Conservation (phyloP, 2,888 invertebrate species). For the Cheilosia vernalis region DNA sequence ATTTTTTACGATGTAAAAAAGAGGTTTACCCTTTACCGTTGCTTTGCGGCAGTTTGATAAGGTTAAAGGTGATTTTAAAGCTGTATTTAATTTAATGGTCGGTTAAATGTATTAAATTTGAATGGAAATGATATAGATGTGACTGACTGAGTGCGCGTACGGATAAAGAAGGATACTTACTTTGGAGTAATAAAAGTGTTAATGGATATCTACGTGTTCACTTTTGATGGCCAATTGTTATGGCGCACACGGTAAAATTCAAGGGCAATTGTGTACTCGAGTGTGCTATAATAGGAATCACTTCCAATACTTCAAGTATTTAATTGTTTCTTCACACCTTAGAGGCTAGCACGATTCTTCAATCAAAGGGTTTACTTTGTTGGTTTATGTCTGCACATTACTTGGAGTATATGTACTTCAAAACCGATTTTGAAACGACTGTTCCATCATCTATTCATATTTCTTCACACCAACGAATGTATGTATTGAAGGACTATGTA, state of each 20-base stretch:
- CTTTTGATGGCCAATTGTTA: background rate
- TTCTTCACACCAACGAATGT: too few relatives aligned
- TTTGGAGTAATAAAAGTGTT: constrained; percentile 21
- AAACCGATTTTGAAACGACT: too few relatives aligned
- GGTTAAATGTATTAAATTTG: constrained; percentile 65
- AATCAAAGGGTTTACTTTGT: background rate
- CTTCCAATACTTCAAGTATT: background rate
- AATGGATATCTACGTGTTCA: constrained; percentile 6
- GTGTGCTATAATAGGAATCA: background rate
- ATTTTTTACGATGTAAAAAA: constrained; percentile 48
- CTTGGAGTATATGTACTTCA: too few relatives aligned
- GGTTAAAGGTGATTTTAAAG: constrained; percentile 67
- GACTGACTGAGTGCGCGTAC: constrained; percentile 10
- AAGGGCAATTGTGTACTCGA: background rate
- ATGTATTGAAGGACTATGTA: too few relatives aligned
- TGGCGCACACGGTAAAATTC: background rate
- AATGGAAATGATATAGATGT: constrained; percentile 23
- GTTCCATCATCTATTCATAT: too few relatives aligned
- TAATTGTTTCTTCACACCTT: constrained; percentile 5
- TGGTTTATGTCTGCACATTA: too few relatives aligned
- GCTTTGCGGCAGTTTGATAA: constrained; percentile 25
- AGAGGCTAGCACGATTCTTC: background rate
- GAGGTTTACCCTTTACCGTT: constrained; percentile 8
- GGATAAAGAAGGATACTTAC: constrained; percentile 38
- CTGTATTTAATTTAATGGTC: constrained; percentile 63